Evolutionary conservation across 2,113 vertebrate genomes (phyloP).

Genomic region (Eublepharis macularius): DNA sequence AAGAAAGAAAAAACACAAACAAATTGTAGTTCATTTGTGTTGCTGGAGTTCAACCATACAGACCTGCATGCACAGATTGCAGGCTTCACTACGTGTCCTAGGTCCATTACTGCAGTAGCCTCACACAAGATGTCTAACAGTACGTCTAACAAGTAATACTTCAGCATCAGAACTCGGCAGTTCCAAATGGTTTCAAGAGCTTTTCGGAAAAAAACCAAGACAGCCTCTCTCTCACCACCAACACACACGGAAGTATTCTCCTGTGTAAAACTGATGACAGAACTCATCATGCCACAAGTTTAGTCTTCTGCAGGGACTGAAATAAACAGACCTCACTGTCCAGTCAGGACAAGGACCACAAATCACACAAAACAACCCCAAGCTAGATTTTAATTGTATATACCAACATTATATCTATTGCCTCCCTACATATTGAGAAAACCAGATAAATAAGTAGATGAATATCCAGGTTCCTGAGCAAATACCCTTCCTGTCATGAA

Average conservation of each 20-base stretch:
- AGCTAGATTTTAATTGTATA: not conserved
- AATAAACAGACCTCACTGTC: not conserved
- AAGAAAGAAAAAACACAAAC: too few relatives aligned
- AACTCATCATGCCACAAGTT: not conserved
- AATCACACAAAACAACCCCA: not conserved
- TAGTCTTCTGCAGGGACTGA: not conserved
- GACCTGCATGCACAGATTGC: too few relatives aligned
- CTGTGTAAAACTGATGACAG: not conserved
- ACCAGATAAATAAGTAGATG: not conserved
- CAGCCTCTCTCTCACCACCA: constrained; percentile 28
- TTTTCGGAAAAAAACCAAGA: not conserved
- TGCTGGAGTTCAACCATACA: too few relatives aligned
- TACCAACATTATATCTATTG: not conserved
- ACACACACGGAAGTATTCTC: not conserved
- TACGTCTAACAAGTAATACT: constrained; percentile 2
- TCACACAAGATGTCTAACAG: not conserved
- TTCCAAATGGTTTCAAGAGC: not conserved
- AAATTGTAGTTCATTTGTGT: too few relatives aligned
- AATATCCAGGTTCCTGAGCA: not conserved
- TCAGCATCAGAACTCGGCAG: constrained; percentile 7
- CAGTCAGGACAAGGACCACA: not conserved
- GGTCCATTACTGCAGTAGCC: not conserved
- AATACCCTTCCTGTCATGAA: not conserved
- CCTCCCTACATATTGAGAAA: not conserved
- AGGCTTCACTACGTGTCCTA: not conserved